Base-by-base conservation (phyloP, 2,888 invertebrate genomes). In the Pegoplata infirma region DNA sequence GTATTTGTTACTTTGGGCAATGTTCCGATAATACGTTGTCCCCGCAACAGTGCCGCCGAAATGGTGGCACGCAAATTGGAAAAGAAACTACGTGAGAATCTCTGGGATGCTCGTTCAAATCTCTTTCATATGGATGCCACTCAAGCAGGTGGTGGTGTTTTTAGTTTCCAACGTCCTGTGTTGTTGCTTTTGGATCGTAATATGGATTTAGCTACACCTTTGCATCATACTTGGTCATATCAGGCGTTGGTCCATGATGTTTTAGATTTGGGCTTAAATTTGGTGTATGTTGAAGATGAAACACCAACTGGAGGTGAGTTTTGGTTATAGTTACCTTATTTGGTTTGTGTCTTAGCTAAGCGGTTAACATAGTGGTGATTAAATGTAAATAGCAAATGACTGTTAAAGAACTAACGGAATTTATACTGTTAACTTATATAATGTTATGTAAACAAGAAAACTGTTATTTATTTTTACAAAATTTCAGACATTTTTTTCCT, bases 221-320 rank as follows among this genome's bases (percentile, higher is more conserved):
- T 99, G 76, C 99, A 99, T 91, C 99, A 99, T 89, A 98, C 99
- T 0, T 99, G 99, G 99, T 99, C 99, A 0, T 99, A 99, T 89
- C 99, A 99, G 90, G 99, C 99, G 0, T 90, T 99, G 67, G 95
- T 97, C 21, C 99, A 99, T 89, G 99, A 99, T 91, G 95, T 99
- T 4, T 90, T 99, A 71, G 97, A 98, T 86, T 91, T 98, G 82
- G 94, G 97, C 7, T 90, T 98, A 71, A 99, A 99, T 90, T 92
- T 91, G 80, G 93, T 96, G 0, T 92, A 93, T 49, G 92, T 96
- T 12, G 93, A 93, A 76, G 95, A 95, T 83, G 91, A 91, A 56
- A 89, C 91, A 1, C 88, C 91, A n/a, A 69, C 76, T 0, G 80
- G 71, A 12, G 87, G 86, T 82, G 25, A 17, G 63, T 64, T 23